A percentile compares a stretch with the other conserved stretches of the same genome.
These are phyloP conservation scores for Platycercus adscitus DNA, from an alignment of 2,113 vertebrate genomes.

Conservation along the genomic window DNA sequence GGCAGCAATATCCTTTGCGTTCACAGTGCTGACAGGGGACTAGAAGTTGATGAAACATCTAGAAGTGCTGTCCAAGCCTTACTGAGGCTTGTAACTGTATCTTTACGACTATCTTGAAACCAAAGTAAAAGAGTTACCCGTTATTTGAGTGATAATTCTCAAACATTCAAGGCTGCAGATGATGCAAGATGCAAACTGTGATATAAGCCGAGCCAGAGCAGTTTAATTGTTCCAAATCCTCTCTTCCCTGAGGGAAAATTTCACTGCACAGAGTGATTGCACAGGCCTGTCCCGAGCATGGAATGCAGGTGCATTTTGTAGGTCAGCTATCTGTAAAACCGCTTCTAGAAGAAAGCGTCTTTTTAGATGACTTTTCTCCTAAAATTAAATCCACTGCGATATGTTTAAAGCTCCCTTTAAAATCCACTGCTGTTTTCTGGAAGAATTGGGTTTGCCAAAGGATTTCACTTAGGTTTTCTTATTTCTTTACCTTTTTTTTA, in stretches of 20 bases:
- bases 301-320: slow-evolving; percentile 32
- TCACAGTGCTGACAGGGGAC: not conserved
- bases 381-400: not conserved
- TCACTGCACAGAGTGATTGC: slow-evolving; percentile 8
- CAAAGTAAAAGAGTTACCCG: not conserved
- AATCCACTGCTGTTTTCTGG: not conserved
- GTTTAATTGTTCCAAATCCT: not conserved
- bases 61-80: not conserved
- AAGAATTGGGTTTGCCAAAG: not conserved
- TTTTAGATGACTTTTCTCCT: not conserved
- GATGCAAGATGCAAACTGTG: not conserved
- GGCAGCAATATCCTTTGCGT: not conserved
- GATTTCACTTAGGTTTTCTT: not conserved
- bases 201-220: not conserved
- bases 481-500: not conserved
- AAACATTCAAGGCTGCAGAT: not conserved
- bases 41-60: not conserved
- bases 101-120: not conserved
- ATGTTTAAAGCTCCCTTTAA: not conserved
- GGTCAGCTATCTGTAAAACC: not conserved
- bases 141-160: not conserved
- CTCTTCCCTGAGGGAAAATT: not conserved
- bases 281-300: not conserved
- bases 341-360: not conserved
- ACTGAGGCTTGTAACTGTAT: not conserved